Conservation (phyloP, 2,888 invertebrate species). For the Plusia festucae region DNA sequence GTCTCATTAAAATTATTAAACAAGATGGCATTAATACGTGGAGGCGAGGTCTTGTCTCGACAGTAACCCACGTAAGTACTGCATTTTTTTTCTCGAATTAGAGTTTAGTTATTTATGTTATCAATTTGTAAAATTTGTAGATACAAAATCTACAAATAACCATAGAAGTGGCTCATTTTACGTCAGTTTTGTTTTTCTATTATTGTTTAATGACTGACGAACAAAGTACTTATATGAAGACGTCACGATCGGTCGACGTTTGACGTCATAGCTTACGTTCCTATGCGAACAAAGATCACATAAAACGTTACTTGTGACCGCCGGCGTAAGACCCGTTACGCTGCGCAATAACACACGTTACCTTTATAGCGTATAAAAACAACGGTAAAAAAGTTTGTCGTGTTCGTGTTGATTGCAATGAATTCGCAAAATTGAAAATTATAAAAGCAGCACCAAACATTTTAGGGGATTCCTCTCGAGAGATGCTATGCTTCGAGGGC, state of each 20-base stretch:
- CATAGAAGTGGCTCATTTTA: conserved; percentile 7
- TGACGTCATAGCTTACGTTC: conserved; percentile 8
- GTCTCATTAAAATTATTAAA: conserved; percentile 12
- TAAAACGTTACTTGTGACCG: conserved; percentile 13
- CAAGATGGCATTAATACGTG: background rate
- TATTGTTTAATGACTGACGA: conserved; percentile 21
- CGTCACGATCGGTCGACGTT: conserved; percentile 8
- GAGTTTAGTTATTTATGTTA: too few relatives aligned
- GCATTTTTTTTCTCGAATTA: too few relatives aligned
- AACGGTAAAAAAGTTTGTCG: conserved; percentile 41
- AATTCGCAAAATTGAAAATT: conserved; percentile 50
- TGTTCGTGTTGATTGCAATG: conserved; percentile 46
- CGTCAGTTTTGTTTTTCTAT: background rate
- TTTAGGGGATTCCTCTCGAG: conserved; percentile 21
- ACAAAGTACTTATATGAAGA: conserved; percentile 22
- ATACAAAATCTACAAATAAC: background rate
- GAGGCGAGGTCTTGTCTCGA: background rate
- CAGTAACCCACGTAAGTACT: background rate
- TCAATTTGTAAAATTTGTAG: background rate
- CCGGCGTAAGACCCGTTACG: conserved; percentile 10
- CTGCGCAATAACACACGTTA: conserved; percentile 30
- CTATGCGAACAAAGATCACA: conserved; percentile 16
- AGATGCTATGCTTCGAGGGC: conserved; percentile 16
- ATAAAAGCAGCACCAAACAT: conserved; percentile 28
- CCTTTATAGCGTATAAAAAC: conserved; percentile 49